phyloP scores from a whole-genome alignment of 2,797 vertebrate species.

The Tenualosa thibaudeaui region DNA sequence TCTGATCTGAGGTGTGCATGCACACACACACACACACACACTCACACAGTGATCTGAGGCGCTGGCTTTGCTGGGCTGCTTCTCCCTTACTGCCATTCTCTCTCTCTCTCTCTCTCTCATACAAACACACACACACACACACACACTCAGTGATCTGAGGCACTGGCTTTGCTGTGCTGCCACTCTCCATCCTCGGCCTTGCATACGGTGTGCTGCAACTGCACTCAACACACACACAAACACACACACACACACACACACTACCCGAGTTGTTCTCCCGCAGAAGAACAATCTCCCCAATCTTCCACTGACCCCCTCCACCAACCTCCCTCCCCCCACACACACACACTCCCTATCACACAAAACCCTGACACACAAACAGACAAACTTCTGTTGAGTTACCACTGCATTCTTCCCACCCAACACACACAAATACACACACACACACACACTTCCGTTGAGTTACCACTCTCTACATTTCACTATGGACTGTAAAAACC shows the following conservation, averaged over 20 bases:
- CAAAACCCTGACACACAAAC: background rate
- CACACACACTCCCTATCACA: background rate
- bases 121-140: too few relatives aligned
- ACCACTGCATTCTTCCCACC: too few relatives aligned
- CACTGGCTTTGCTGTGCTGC: background rate
- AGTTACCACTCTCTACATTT: background rate
- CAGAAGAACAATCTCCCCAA: background rate
- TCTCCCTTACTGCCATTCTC: background rate
- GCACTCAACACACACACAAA: background rate
- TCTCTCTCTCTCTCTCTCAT: too few relatives aligned
- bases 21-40: too few relatives aligned
- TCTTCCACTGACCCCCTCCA: background rate
- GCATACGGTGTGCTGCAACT: background rate
- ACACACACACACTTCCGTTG: background rate
- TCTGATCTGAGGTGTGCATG: background rate
- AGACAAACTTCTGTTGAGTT: too few relatives aligned
- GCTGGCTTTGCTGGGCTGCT: background rate
- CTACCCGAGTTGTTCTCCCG: background rate
- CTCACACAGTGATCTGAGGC: background rate
- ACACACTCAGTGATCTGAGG: background rate
- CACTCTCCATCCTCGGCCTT: background rate
- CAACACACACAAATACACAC: background rate
- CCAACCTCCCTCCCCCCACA: background rate
- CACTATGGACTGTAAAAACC: background rate
- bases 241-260: background rate